A percentile compares a stretch with the other conserved stretches of the same genome.
These are phyloP conservation scores for Agrypnia vestita DNA, from an alignment of 1,140 invertebrate species.

Conservation along the genomic window DNA sequence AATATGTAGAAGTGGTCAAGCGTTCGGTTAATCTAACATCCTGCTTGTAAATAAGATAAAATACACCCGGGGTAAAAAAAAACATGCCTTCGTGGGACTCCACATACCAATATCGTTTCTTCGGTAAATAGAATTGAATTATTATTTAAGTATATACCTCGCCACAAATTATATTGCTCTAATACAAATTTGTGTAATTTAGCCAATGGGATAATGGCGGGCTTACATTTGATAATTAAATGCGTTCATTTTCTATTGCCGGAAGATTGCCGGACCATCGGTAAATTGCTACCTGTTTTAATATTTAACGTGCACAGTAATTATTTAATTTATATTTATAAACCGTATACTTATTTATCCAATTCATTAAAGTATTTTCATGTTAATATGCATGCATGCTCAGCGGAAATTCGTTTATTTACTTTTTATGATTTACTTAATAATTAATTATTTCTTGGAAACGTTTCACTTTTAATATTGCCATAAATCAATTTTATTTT, in stretches of 20 bases:
- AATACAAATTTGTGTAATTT: slow-evolving; percentile 17
- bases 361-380: slow-evolving; percentile 6
- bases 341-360: background rate
- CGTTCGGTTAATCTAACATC: slow-evolving; percentile 40
- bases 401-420: background rate
- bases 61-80: slow-evolving; percentile 18
- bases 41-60: slow-evolving; percentile 33
- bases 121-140: slow-evolving; percentile 20
- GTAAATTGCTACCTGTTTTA: slow-evolving; percentile 2
- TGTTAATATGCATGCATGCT: too few species aligned
- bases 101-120: slow-evolving; percentile 27
- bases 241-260: slow-evolving; percentile 7
- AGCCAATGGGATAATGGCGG: slow-evolving; percentile 31
- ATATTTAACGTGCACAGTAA: background rate
- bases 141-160: slow-evolving; percentile 35
- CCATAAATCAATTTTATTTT: background rate
- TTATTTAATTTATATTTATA: background rate
- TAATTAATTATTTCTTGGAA: background rate
- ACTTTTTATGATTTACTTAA: background rate
- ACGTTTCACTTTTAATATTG: background rate
- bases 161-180: slow-evolving; percentile 23
- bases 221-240: slow-evolving; percentile 35
- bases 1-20: slow-evolving; percentile 25
- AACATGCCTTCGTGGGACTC: background rate
- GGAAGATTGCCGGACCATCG: slow-evolving; percentile 14